These are phyloP conservation scores for Drosophila nigritarsus DNA, from an alignment of 2,888 invertebrate species.

Conservation along the genomic window DNA sequence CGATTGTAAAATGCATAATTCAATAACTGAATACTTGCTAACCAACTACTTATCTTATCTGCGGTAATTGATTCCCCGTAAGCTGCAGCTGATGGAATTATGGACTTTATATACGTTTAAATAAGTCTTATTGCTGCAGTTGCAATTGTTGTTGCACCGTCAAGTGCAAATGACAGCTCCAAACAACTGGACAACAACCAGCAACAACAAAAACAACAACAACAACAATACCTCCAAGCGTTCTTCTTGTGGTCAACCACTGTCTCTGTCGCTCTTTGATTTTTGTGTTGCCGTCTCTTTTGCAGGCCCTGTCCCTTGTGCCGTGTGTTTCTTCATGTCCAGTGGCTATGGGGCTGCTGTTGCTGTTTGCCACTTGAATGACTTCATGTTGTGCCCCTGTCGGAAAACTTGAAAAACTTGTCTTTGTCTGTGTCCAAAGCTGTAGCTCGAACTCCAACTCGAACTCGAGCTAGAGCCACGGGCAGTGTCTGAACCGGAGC, in stretches of 20 bases:
- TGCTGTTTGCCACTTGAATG: conserved; percentile 75
- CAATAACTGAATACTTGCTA: not conserved
- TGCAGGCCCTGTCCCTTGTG: conserved; percentile 20
- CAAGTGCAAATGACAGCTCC: conserved; percentile 73
- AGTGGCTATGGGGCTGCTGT: conserved; percentile 53
- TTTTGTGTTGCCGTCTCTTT: conserved; percentile 1
- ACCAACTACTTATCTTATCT: conserved; percentile 62
- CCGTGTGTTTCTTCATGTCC: conserved; percentile 30
- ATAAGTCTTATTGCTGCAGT: conserved; percentile 28
- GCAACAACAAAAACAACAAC: conserved; percentile 22
- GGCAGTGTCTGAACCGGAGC: conserved; percentile 40
- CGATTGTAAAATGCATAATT: not conserved
- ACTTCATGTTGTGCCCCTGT: conserved; percentile 75
- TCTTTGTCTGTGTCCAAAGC: conserved; percentile 71
- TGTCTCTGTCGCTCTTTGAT: conserved; percentile 19
- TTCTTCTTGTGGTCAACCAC: conserved; percentile 63
- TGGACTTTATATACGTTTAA: conserved; percentile 35
- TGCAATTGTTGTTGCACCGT: conserved; percentile 51
- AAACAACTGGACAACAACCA: conserved; percentile 50
- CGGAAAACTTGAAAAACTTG: conserved; percentile 79
- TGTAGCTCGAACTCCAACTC: conserved; percentile 10
- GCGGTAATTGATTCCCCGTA: conserved; percentile 67
- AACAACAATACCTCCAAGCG: conserved; percentile 27
- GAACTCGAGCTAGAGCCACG: conserved; percentile 30
- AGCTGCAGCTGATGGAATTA: conserved; percentile 63